These are phyloP conservation scores for Melanogrammus aeglefinus DNA, from an alignment of 2,797 vertebrate genomes.

Conservation along the genomic window DNA sequence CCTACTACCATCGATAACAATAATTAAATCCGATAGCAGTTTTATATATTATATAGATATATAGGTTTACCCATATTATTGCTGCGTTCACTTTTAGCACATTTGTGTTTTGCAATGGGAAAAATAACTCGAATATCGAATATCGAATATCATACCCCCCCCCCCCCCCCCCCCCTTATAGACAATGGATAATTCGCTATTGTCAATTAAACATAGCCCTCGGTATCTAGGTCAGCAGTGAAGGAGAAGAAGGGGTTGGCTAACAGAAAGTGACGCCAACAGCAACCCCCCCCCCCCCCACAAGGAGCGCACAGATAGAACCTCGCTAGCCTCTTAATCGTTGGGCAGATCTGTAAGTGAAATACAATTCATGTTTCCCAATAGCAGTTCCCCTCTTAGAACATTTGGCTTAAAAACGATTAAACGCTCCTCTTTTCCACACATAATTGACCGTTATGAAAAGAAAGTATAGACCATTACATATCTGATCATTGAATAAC, in stretches of 20 bases:
- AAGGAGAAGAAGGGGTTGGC: background rate
- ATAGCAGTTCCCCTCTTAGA: background rate
- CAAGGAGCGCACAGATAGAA: background rate
- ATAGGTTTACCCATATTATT: too few relatives aligned
- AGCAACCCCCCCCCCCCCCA: background rate
- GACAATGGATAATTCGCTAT: background rate
- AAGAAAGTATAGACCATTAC: background rate
- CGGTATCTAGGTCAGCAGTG: constrained; percentile 4
- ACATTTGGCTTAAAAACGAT: too few relatives aligned
- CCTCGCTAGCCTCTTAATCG: background rate
- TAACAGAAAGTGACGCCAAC: background rate
- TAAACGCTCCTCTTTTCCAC: background rate
- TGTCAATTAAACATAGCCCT: background rate
- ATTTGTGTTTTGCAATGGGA: background rate
- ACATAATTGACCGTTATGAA: background rate
- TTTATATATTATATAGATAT: too few relatives aligned
- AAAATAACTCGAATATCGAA: background rate
- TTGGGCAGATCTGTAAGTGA: background rate
- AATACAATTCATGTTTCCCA: background rate
- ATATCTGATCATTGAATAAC: background rate
- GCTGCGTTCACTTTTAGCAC: too few relatives aligned
- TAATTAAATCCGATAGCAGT: too few relatives aligned
- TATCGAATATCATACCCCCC: background rate
- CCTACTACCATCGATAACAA: too few relatives aligned
- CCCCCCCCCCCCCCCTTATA: too few relatives aligned